Evolutionary conservation across 2,888 invertebrate species (phyloP), one percentile per base, ranked within the genome.

Genomic region (Lepidonotus clava): DNA sequence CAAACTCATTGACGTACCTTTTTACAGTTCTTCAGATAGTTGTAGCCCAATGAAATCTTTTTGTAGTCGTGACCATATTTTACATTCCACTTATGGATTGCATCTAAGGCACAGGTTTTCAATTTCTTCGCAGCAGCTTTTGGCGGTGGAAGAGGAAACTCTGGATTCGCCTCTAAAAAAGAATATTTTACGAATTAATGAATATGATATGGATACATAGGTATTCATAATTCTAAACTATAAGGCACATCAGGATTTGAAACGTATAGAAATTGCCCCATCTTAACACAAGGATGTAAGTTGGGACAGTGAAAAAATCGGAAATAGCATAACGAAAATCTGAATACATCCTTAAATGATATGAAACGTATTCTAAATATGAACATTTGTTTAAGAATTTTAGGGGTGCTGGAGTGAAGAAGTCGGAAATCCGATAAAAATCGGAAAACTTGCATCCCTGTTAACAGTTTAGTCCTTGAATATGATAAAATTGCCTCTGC

Each of bases 101-200:
- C 92, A 90, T 93, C 93, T 21, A 95, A 91, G n/a, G 95, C 92
- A 67, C 93, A 91, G 18, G 92, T 90, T 90, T 95, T 95, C 86
- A 96, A 91, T 38, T 91, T 93, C 71, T 93, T 91, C 0, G 95
- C 95, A 21, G 93, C 94, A 85, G 91, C 87, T 86, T 93, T 92
- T 1, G 96, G 96, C 53, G 94, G 94, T 0, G 95, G 95, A n/a
- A 95, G 92, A 24, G 94, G 94, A 32, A 92, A 91, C 1, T 94
- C 91, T 32, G 92, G 91, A 88, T 95, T 93, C 24, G 93, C 94
- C 88, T 91, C 93, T 93, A 87, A 18, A 90, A 89, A 41, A 53
- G 4, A 83, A 28, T 18, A 11, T 18, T 24, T 18, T 18, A 67
- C 51, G 11, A 51, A 51, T 51, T 11, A 14, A 51, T 11, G 14